These are phyloP conservation scores for Sogatella furcifera DNA, from an alignment of 1,140 invertebrate genomes.

Conservation along the genomic window DNA sequence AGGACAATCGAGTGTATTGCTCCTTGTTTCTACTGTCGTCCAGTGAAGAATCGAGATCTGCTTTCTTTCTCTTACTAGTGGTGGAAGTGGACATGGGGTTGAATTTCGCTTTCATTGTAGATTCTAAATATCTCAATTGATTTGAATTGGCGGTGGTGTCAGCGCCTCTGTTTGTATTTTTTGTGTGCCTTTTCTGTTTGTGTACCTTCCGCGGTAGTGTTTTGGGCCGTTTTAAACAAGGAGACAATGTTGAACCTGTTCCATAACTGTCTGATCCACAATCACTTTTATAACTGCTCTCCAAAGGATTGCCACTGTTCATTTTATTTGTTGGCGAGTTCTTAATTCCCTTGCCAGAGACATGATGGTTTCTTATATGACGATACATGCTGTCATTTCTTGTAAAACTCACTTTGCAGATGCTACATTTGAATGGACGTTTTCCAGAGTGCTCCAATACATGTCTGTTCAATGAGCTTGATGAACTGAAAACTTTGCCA, in stretches of 20 bases:
- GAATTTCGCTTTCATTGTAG: no score
- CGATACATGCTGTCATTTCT: conserved; percentile 84
- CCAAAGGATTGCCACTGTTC: no score
- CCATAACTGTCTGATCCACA: conserved; percentile 15
- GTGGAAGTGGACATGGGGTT: no score
- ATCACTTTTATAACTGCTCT: conserved; percentile 14
- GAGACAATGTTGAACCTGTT: background rate
- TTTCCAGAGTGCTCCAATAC: conserved; percentile 62
- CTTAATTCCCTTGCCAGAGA: background rate
- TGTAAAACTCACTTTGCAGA: conserved; percentile 73
- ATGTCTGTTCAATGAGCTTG: conserved; percentile 64
- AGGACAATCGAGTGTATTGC: background rate
- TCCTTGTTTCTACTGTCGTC: background rate
- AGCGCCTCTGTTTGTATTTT: no score
- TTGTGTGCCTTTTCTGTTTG: no score
- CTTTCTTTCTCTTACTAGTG: background rate
- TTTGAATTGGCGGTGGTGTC: no score
- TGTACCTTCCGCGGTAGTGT: background rate
- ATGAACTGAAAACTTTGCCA: conserved; percentile 53
- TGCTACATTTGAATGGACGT: conserved; percentile 62
- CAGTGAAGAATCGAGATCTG: background rate
- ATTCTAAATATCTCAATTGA: no score
- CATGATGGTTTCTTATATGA: conserved; percentile 58
- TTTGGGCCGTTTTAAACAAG: background rate
- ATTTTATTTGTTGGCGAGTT: no score